Base-by-base conservation (phyloP, 1,140 invertebrate species). In the Manduca sexta region DNA sequence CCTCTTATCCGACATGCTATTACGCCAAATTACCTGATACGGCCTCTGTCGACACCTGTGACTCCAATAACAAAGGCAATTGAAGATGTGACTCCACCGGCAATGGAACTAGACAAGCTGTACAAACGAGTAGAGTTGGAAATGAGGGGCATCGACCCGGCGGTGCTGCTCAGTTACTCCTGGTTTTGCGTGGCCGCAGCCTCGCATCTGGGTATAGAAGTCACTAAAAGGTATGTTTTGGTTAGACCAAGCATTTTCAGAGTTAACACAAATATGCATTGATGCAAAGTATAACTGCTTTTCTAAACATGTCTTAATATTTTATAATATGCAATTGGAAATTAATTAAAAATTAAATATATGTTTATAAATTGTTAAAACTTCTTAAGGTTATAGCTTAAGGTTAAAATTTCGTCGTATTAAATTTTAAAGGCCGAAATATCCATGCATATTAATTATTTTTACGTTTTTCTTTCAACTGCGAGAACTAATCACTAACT, bases 51-150 rank as follows among this genome's bases (percentile, higher is more conserved):
- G 0, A 54, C 60, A 3, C 52, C 68, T 12, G 51, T 62, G n/a
- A 52, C 58, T 21, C 52, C 64, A 2, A 47, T 69, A 45, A 31
- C 57, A 21, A 72, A 69, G 49, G 49, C 66, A 11, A 37, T 67
- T 4, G 62, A 74, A 56, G 39, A 59, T 37, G 54, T 60, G 13
- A 47, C 54, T 2, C 13, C 34, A 38, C n/a, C n/a, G n/a, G 12
- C 52, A 1, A 37, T 74, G 2, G 87, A 89, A 74, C 64, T 83
- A 3, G 95, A 97, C 73, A 94, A 93, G 79, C 85, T 97, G 8
- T 97, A 91, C 63, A 94, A 93, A 80, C 89, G 88, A 62, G 80
- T 98, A n/a, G 92, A 96, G 79, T 75, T 98, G 52, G 96, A 98
- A 88, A 88, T 97, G 31, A 89, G 92, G 70, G 93, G 94, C 29